Conservation (phyloP, 2,797 vertebrate species). For the Vireo griseus region DNA sequence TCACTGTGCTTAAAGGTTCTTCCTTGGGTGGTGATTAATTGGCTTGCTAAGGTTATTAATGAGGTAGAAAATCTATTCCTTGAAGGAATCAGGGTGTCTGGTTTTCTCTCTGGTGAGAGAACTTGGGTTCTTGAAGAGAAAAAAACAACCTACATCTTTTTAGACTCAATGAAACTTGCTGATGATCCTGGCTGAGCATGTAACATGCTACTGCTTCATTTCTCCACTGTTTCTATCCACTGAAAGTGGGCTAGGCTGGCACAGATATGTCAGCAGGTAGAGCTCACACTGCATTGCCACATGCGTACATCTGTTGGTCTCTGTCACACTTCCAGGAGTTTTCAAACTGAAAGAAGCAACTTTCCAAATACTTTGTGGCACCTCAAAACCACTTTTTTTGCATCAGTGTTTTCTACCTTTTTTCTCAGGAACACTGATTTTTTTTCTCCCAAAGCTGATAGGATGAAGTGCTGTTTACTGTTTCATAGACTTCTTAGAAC, state of each 20-base stretch:
- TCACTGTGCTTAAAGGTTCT: not conserved
- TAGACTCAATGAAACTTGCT: not conserved
- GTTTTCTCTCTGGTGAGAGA: not conserved
- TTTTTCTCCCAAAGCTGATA: not conserved
- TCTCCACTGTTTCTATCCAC: not conserved
- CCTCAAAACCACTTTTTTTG: not conserved
- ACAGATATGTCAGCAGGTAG: not conserved
- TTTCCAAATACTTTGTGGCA: not conserved
- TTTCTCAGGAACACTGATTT: not conserved
- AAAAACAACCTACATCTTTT: not conserved
- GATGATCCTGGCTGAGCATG: not conserved
- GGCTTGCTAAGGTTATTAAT: not conserved
- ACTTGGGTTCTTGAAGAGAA: not conserved
- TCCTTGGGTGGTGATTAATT: not conserved
- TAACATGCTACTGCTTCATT: not conserved
- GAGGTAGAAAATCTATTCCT: not conserved
- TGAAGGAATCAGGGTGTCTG: not conserved
- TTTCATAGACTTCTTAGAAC: not conserved
- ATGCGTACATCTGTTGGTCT: not conserved
- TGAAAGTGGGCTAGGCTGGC: not conserved
- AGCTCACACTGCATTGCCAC: not conserved
- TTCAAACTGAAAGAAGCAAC: not conserved
- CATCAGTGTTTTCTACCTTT: not conserved
- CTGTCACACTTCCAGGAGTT: not conserved
- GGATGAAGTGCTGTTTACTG: not conserved